Evolutionary conservation across 2,113 vertebrate species (phyloP).

Genomic region (Tretioscincus oriximinensis): DNA sequence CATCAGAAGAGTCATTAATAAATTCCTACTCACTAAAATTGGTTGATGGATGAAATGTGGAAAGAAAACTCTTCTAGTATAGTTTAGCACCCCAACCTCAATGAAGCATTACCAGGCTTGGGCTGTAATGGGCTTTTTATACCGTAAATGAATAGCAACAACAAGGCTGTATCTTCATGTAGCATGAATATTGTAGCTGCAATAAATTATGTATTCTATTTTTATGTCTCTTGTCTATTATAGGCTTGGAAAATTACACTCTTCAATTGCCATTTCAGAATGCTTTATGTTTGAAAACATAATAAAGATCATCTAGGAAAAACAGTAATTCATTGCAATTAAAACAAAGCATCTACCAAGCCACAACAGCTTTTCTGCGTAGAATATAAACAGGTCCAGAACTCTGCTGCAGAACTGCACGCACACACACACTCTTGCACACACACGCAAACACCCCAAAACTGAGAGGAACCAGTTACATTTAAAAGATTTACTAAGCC

Average conservation of each 20-base stretch:
- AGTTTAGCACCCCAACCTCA: not conserved
- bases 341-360: not conserved
- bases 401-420: not conserved
- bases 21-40: constrained; percentile 35
- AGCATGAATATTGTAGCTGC: constrained; percentile 18
- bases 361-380: not conserved
- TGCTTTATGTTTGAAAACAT: constrained; percentile 6
- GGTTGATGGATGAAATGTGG: constrained; percentile 50
- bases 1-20: not conserved
- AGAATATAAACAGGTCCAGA: not conserved
- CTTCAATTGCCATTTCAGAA: constrained; percentile 41
- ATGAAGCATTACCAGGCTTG: not conserved
- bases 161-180: constrained; percentile 20
- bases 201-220: constrained; percentile 24
- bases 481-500: too few relatives aligned
- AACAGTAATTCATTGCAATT: constrained; percentile 13
- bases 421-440: not conserved
- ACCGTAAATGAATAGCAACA: constrained; percentile 43
- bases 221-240: constrained; percentile 35
- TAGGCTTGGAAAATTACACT: constrained; percentile 34
- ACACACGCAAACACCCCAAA: not conserved
- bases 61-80: not conserved
- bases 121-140: constrained; percentile 3
- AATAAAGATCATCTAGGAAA: constrained; percentile 24
- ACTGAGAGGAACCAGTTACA: not conserved